Conservation (phyloP, 2,113 vertebrate species). For the Corydoras sp. region DNA sequence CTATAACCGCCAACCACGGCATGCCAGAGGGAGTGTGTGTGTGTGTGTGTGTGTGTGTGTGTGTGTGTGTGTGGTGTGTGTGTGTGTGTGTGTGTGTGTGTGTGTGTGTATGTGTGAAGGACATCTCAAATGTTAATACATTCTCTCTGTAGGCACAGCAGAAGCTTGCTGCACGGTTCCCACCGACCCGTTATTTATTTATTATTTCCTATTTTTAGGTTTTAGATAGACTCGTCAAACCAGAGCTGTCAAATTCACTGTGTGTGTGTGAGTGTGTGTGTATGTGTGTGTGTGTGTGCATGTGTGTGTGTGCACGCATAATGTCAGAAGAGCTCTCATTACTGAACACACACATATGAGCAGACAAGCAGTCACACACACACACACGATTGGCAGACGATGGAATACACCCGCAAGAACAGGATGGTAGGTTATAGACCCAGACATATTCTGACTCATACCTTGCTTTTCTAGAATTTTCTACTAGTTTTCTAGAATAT, state of each 20-base stretch:
- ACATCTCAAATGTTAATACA: slow-evolving; percentile 53
- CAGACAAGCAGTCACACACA: slow-evolving; percentile 15
- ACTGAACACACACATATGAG: slow-evolving; percentile 23
- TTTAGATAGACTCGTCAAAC: slow-evolving; percentile 62
- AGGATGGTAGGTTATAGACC: not conserved
- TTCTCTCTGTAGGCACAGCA: slow-evolving; percentile 54
- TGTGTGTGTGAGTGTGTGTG: slow-evolving; percentile 10
- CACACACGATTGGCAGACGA: slow-evolving; percentile 18
- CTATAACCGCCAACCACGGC: slow-evolving; percentile 6
- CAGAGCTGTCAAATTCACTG: slow-evolving; percentile 41
- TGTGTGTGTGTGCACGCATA: not conserved
- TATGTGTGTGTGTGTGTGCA: not conserved
- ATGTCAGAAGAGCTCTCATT: slow-evolving; percentile 38
- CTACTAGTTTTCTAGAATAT: no score
- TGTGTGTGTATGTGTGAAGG: slow-evolving; percentile 19
- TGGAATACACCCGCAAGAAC: slow-evolving; percentile 1
- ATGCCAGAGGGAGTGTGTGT: slow-evolving; percentile 1
- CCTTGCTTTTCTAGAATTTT: no score
- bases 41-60: no score
- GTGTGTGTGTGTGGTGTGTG: no score
- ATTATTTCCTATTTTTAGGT: slow-evolving; percentile 54
- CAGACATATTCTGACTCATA: not conserved
- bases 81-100: slow-evolving; percentile 9
- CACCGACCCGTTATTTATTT: slow-evolving; percentile 31
- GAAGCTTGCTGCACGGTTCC: slow-evolving; percentile 57